phyloP scores from a whole-genome alignment of 2,888 invertebrate genomes.

The Xanthorhoe designata region DNA sequence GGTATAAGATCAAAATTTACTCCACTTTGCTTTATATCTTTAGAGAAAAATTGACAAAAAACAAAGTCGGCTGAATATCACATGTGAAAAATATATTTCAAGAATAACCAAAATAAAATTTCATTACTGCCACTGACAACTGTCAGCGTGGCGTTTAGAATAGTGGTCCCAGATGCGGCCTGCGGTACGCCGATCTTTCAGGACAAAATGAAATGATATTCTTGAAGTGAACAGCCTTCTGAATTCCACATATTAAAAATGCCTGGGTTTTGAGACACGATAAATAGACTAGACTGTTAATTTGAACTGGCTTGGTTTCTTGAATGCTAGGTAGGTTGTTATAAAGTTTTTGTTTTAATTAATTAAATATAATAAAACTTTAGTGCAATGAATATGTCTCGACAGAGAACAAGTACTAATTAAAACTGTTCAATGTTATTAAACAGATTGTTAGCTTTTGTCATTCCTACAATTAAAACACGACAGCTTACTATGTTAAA shows the following conservation, averaged over 20 bases:
- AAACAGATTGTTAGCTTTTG: no score
- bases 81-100: constrained; percentile 19
- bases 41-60: no score
- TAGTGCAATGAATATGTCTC: no score
- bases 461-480: no score
- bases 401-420: no score
- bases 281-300: background rate
- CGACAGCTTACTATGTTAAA: no score
- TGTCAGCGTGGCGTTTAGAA: constrained; percentile 32
- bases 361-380: background rate
- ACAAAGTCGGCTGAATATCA: constrained; percentile 16
- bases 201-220: constrained; percentile 31
- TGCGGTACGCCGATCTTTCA: constrained; percentile 34
- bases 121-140: constrained; percentile 37
- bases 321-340: background rate
- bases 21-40: no score
- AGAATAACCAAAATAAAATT: constrained; percentile 34
- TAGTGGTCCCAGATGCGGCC: constrained; percentile 37
- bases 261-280: background rate
- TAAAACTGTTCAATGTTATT: no score
- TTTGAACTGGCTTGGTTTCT: background rate
- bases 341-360: background rate
- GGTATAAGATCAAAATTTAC: no score
- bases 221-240: constrained; percentile 16
- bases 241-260: constrained; percentile 4